Evolutionary conservation across 1,140 invertebrate genomes (phyloP).

Genomic region (Aethina tumida): DNA sequence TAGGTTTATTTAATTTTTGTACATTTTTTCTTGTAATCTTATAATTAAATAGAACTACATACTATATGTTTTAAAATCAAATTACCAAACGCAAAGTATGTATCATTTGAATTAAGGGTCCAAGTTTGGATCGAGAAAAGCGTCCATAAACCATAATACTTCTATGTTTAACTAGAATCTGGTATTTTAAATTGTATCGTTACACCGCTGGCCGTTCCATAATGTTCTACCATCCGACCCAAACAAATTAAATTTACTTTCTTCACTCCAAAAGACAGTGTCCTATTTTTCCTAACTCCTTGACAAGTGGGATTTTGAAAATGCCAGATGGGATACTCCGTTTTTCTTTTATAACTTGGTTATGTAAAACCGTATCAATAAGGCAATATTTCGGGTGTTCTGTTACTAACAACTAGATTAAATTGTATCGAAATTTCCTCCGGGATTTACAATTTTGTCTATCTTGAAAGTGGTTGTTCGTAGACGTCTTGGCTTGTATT

Average conservation of each 20-base stretch:
- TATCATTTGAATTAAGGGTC: too few relatives aligned
- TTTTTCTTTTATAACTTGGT: slow-evolving; percentile 2
- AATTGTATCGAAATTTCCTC: neutral
- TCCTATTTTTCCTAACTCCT: neutral
- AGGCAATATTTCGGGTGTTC: neutral
- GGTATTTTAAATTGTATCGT: slow-evolving; percentile 33
- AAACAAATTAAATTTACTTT: slow-evolving; percentile 16
- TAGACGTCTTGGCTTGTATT: too few relatives aligned
- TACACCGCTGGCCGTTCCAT: slow-evolving; percentile 31
- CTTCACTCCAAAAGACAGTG: neutral
- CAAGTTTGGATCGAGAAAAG: too few relatives aligned
- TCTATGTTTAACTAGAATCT: slow-evolving; percentile 35
- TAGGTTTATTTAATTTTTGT: too few relatives aligned
- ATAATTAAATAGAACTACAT: too few relatives aligned
- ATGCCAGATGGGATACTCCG: slow-evolving; percentile 1
- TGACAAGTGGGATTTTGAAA: slow-evolving; percentile 1
- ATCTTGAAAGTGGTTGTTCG: too few relatives aligned
- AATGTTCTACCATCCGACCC: slow-evolving; percentile 22
- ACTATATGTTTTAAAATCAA: too few relatives aligned
- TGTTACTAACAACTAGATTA: neutral
- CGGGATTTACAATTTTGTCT: too few relatives aligned
- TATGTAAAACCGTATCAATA: neutral
- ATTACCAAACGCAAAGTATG: too few relatives aligned
- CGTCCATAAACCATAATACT: too few relatives aligned
- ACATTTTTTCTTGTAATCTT: too few relatives aligned